These are phyloP conservation scores for Bolborhynchus lineola DNA, from an alignment of 2,113 vertebrate species.

Conservation along the genomic window DNA sequence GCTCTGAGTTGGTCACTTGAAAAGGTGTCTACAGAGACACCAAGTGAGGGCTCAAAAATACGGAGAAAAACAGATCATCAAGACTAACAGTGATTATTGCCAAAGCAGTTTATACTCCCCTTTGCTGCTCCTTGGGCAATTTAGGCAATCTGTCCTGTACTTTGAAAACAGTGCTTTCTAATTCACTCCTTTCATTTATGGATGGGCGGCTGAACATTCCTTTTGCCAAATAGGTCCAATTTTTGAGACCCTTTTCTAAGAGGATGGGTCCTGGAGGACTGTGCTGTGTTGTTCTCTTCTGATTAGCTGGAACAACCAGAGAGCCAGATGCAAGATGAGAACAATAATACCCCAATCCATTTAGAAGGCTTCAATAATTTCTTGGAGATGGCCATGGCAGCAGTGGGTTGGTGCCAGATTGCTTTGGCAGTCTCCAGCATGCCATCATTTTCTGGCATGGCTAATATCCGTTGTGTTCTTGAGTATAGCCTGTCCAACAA, in stretches of 20 bases:
- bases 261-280: neutral
- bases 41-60: neutral
- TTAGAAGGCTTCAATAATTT: neutral
- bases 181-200: neutral
- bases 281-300: neutral
- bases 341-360: slow-evolving; percentile 13
- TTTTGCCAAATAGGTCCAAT: neutral
- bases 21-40: neutral
- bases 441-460: slow-evolving; percentile 1
- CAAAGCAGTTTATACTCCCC: neutral
- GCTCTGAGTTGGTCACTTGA: neutral
- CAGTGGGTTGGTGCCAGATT: neutral
- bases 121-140: neutral
- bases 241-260: neutral
- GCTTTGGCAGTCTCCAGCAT: slow-evolving; percentile 15
- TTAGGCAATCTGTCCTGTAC: neutral
- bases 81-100: neutral
- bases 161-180: neutral
- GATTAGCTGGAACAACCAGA: neutral
- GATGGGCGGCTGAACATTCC: neutral
- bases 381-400: neutral
- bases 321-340: neutral
- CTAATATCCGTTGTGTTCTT: neutral
- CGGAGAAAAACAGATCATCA: neutral
- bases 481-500: neutral